Base-by-base conservation (phyloP, 2,797 vertebrate genomes). In the Falco novaeseelandiae region DNA sequence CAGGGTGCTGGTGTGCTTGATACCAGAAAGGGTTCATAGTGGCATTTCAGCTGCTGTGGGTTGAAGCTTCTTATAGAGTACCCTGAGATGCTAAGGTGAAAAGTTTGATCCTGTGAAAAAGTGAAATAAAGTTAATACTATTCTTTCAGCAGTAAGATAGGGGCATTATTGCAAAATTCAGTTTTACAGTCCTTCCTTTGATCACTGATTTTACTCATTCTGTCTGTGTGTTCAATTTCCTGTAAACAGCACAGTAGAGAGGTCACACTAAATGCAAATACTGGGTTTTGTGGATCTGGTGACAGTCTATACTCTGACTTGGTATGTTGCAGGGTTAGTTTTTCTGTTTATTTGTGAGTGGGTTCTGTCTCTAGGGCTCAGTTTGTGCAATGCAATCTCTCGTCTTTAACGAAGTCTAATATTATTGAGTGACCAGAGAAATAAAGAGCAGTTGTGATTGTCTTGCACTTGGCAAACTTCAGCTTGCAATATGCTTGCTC, bases 381-480 rank as follows among this genome's bases (percentile, higher is more conserved):
- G 40, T 83, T 87, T 82, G 62, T 91, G 54, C 87, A 89, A 40
- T 49, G 46, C 69, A 89, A 94, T 92, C 42, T 82, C 52, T 90
- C 23, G 14, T 83, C 42, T 94, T 95, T 94, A 87, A 94, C 12
- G 6, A 93, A 87, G 58, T 91, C 84, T 91, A 83, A 79, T 94
- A 76, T 84, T 95, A 96, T 70, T 76, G 91, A 94, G 73, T 79
- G 85, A 93, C 90, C 83, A 83, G 70, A 88, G 85, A 79, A 90
- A 96, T 87, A 86, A 91, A 91, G 87, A 94, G 40, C 76, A 72
- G 58, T 97, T 95, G 76, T 92, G 91, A 89, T 66, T 86, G 79
- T 42, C 80, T 92, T 87, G 73, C 71, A 73, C 83, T 93, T 90
- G 92, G 92, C 82, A 96, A 94, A 95, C 79, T 93, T 46, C 70